These are phyloP conservation scores for Hemicordylus capensis DNA, from an alignment of 2,113 vertebrate genomes.

Conservation along the genomic window DNA sequence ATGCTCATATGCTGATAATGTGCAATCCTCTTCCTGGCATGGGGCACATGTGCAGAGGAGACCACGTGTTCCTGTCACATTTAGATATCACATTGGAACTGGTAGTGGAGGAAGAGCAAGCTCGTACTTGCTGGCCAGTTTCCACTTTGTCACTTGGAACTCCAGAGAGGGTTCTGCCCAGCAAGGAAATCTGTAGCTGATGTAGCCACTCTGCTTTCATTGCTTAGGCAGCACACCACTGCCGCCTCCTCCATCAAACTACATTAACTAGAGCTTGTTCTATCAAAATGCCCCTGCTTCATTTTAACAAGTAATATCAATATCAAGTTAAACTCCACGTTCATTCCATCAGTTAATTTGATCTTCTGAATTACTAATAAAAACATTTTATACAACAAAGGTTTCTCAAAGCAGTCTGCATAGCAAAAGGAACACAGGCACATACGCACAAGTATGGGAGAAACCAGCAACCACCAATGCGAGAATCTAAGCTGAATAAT, in stretches of 20 bases:
- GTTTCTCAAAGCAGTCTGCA: too few species aligned
- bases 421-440: too few species aligned
- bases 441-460: too few species aligned
- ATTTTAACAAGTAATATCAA: neutral
- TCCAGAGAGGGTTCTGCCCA: neutral
- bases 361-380: too few species aligned
- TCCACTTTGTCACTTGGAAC: neutral
- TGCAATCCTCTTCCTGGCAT: neutral
- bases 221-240: neutral
- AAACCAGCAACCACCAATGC: neutral
- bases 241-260: neutral
- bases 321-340: neutral
- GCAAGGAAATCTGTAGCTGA: neutral
- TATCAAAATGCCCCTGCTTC: neutral
- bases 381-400: too few species aligned
- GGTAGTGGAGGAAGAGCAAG: neutral
- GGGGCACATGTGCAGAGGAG: neutral
- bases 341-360: too few species aligned
- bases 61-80: neutral
- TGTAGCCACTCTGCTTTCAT: neutral
- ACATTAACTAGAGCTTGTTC: neutral
- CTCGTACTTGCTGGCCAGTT: neutral
- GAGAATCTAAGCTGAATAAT: neutral
- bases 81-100: neutral
- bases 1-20: neutral